phyloP scores from a whole-genome alignment of 2,797 vertebrate genomes.

The Echeneis naucrates region DNA sequence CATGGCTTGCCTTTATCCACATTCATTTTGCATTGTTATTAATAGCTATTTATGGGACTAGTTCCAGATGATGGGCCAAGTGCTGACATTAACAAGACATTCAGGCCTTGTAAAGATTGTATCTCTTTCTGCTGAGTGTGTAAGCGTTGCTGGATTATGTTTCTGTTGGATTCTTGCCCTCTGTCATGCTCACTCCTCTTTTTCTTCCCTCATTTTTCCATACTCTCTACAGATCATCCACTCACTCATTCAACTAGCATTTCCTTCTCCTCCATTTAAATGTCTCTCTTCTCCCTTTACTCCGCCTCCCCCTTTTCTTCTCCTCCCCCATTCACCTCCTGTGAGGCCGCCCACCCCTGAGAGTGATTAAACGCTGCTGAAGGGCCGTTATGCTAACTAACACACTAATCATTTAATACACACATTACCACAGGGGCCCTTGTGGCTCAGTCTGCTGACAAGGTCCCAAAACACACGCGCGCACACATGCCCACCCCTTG shows the following conservation, averaged over 20 bases:
- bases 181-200: constrained; percentile 49
- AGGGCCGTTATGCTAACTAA: constrained; percentile 86
- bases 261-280: constrained; percentile 65
- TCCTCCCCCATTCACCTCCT: constrained; percentile 69
- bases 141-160: constrained; percentile 74
- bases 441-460: constrained; percentile 83
- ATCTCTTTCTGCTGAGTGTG: constrained; percentile 74
- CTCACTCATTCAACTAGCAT: constrained; percentile 69
- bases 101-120: constrained; percentile 78
- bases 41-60: constrained; percentile 77
- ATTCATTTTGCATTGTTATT: constrained; percentile 74
- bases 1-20: constrained; percentile 50
- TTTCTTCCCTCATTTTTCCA: constrained; percentile 26
- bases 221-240: constrained; percentile 63
- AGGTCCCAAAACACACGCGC: constrained; percentile 82
- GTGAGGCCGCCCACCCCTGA: constrained; percentile 83
- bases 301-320: constrained; percentile 26
- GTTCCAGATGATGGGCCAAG: constrained; percentile 76
- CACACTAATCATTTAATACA: constrained; percentile 88
- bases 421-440: constrained; percentile 86
- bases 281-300: constrained; percentile 37
- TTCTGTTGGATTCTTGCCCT: constrained; percentile 75
- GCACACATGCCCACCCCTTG: constrained; percentile 60
- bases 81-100: constrained; percentile 80
- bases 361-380: constrained; percentile 87